Conservation (phyloP, 2,797 vertebrate species). For the Rhinoraja longicauda region DNA sequence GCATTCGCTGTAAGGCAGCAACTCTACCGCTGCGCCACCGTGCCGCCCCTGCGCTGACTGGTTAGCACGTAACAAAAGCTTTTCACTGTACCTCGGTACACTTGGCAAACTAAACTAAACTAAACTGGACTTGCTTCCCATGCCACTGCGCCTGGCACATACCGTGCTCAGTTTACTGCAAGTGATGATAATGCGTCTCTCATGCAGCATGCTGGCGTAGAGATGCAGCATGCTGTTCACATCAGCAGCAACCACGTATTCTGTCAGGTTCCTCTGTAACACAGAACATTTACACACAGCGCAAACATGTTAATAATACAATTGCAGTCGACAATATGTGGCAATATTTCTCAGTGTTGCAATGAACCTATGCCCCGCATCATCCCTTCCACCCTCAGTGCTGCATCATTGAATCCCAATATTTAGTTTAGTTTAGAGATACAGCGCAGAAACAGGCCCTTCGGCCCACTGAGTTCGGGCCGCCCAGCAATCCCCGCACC, state of each 20-base stretch:
- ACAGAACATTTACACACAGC: neutral
- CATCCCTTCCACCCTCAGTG: neutral
- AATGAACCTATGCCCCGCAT: too few species aligned
- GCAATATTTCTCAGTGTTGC: neutral
- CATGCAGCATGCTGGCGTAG: slow-evolving; percentile 79
- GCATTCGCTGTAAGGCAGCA: too few species aligned
- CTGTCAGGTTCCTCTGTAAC: slow-evolving; percentile 78
- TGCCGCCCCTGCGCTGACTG: too few species aligned
- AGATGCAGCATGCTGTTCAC: slow-evolving; percentile 74
- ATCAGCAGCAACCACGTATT: slow-evolving; percentile 78
- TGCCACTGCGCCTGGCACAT: slow-evolving; percentile 43
- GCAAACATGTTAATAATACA: neutral
- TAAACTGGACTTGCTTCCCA: too few species aligned
- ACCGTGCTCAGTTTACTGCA: slow-evolving; percentile 85
- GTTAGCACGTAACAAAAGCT: too few species aligned
- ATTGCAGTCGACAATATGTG: neutral
- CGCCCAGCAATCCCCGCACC: too few species aligned
- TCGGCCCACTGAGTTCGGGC: too few species aligned
- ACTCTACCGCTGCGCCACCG: too few species aligned
- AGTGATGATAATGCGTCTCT: slow-evolving; percentile 75
- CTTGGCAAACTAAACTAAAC: too few species aligned
- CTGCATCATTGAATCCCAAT: neutral
- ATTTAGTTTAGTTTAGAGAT: too few species aligned
- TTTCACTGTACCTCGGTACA: too few species aligned
- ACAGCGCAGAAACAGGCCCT: too few species aligned